phyloP scores from a whole-genome alignment of 2,113 vertebrate genomes.

The Chionis minor region DNA sequence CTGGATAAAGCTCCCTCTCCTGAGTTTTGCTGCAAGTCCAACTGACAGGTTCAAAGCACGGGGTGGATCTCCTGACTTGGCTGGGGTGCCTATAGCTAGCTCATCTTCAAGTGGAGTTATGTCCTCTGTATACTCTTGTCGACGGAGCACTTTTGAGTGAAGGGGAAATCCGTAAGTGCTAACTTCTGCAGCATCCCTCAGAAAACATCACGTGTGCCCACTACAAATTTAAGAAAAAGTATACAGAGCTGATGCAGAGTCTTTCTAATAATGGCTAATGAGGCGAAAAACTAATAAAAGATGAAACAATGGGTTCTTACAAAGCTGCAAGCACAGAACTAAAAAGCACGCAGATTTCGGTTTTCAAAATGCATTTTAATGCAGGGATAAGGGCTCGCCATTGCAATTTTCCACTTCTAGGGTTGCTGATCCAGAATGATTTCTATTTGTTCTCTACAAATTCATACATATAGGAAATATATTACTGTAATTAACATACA shows the following conservation, averaged over 20 bases:
- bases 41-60: accelerated
- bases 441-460: background rate
- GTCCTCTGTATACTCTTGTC: background rate
- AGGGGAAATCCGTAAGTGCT: background rate
- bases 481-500: background rate
- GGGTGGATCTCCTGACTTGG: background rate
- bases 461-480: background rate
- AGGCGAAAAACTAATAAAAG: background rate
- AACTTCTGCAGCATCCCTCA: background rate
- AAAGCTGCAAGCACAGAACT: background rate
- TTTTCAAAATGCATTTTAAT: background rate
- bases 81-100: background rate
- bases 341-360: background rate
- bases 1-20: background rate
- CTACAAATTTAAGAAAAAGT: background rate
- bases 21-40: background rate
- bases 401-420: background rate
- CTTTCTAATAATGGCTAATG: background rate
- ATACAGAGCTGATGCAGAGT: background rate
- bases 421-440: background rate
- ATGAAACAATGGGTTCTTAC: background rate
- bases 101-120: accelerated
- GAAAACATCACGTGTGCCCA: accelerated
- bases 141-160: background rate
- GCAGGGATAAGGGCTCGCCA: background rate